Conservation (phyloP, 1,140 invertebrate genomes). For the Listronotus bonariensis region DNA sequence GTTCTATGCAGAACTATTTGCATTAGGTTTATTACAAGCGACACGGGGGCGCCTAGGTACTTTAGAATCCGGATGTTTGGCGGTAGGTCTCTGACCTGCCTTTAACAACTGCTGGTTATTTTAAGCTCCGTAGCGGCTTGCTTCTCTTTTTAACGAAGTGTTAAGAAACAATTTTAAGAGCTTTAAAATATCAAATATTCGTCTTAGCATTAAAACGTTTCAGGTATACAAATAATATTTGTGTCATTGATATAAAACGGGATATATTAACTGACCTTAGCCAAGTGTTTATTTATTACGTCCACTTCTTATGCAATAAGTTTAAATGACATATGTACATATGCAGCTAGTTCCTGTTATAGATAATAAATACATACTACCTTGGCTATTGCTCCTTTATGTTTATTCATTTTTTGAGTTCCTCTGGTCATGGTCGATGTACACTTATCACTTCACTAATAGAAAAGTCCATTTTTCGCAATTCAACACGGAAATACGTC, state of each 20-base stretch:
- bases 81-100: conserved; percentile 19
- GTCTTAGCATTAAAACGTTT: too few relatives aligned
- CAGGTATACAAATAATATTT: neutral
- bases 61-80: conserved; percentile 25
- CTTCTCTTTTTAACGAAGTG: neutral
- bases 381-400: conserved; percentile 13
- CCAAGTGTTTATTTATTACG: conserved; percentile 10
- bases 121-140: conserved; percentile 4
- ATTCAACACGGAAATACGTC: conserved; percentile 4
- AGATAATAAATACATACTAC: neutral
- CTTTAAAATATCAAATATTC: too few relatives aligned
- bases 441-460: conserved; percentile 5
- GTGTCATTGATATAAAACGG: conserved; percentile 5
- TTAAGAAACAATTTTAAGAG: too few relatives aligned
- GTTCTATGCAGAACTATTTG: neutral
- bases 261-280: conserved; percentile 18
- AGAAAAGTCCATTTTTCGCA: conserved; percentile 7
- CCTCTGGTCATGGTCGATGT: conserved; percentile 17
- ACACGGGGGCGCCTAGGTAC: conserved; percentile 19
- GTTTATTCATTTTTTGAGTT: conserved; percentile 11
- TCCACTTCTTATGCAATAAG: conserved; percentile 20
- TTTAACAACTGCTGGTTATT: conserved; percentile 20
- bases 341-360: neutral
- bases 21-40: neutral
- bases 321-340: neutral